Evolutionary conservation across 1,140 invertebrate species (phyloP).

Genomic region (Pogonus chalceus): DNA sequence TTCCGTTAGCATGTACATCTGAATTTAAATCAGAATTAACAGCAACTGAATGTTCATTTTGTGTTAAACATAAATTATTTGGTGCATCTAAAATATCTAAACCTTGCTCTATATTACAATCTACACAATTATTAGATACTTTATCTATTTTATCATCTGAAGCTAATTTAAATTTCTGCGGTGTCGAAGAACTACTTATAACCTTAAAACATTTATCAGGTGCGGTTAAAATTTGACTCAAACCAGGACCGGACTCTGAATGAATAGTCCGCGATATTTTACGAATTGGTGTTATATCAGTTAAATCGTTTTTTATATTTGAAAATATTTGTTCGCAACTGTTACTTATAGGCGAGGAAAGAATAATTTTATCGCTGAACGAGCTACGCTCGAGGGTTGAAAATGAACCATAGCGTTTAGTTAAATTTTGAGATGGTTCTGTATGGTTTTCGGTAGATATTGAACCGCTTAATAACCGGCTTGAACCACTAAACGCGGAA

Average conservation of each 20-base stretch:
- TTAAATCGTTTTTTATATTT: neutral
- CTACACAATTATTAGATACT: neutral
- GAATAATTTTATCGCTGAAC: neutral
- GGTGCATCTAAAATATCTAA: slow-evolving; percentile 7
- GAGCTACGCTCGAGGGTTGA: neutral
- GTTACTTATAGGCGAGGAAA: neutral
- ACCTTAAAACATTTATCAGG: slow-evolving; percentile 19
- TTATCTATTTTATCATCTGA: neutral
- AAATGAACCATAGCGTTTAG: neutral
- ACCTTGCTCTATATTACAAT: slow-evolving; percentile 11
- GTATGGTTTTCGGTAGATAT: slow-evolving; percentile 3
- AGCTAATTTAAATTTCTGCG: neutral
- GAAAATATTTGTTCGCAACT: neutral
- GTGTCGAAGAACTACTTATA: neutral
- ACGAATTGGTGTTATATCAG: slow-evolving; percentile 4
- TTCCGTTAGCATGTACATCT: slow-evolving; percentile 21
- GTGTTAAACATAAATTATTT: neutral
- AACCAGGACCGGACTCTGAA: slow-evolving; percentile 15
- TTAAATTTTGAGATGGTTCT: neutral
- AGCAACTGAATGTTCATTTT: slow-evolving; percentile 11
- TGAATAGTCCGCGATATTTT: neutral
- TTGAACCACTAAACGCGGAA: slow-evolving; percentile 16
- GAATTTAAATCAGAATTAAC: slow-evolving; percentile 13
- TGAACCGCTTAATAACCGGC: slow-evolving; percentile 13
- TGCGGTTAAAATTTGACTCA: slow-evolving; percentile 29